Evolutionary conservation across 2,113 vertebrate genomes (phyloP), one percentile per base, ranked within the genome.

Genomic region (Psittacara wagleri): DNA sequence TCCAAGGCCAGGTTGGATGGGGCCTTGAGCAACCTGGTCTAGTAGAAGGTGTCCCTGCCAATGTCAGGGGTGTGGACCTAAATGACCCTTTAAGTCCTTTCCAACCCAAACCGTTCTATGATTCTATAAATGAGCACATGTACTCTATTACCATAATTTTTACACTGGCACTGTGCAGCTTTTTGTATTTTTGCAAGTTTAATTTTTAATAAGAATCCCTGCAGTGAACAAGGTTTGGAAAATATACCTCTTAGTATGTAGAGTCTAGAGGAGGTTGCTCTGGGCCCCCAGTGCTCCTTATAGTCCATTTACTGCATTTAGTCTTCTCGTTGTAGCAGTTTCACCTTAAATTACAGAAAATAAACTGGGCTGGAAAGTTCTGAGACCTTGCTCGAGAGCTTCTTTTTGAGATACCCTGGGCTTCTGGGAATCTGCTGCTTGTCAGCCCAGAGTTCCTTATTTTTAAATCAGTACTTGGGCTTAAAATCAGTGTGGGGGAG

Each of bases 311-410:
- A 48, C 37, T 37, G 52, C 17, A 39, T 74, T 59, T 59, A 59
- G 2, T 69, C 80, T 94, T 96, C 43, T 73, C 33, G 19, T 79
- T 87, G 55, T 44, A 92, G 57, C 35, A 88, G 67, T 83, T 95
- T 95, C 88, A 91, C 75, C n/a, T 94, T 92, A 44, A 90, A 59
- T 86, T 92, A 91, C 57, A 94, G 82, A 78, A 97, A 84, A 70
- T 74, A 54, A 66, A 19, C 4, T 25, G 43, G 41, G 18, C 59
- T 86, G 76, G 48, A 68, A 85, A 87, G 37, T 82, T 94, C 44
- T 70, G 44, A 79, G 44, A 39, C 83, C 91, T 96, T 89, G 37
- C 57, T 83, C 51, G 70, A 95, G 67, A 94, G 57, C 61, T 96
- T 92, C 77, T 69, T 92, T 49, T 97, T 93, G 68, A 83, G 92